phyloP scores from a whole-genome alignment of 2,113 vertebrate species.

The Callithrix jacchus region DNA sequence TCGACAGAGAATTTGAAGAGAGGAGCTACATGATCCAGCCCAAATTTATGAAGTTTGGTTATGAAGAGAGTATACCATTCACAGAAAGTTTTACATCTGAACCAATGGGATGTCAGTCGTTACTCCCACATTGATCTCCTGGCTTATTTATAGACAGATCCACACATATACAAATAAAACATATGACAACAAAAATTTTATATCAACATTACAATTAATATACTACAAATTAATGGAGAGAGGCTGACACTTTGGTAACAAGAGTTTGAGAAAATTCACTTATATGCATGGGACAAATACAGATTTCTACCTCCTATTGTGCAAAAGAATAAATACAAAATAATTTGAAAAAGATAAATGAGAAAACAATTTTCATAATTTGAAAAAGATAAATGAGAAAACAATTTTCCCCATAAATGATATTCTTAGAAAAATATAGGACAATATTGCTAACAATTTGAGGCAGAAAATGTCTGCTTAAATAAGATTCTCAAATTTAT shows the following conservation, averaged over 20 bases:
- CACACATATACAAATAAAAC: neutral
- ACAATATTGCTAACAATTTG: neutral
- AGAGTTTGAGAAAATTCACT: neutral
- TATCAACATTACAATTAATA: neutral
- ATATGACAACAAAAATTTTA: neutral
- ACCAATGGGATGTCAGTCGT: neutral
- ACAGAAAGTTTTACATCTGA: neutral
- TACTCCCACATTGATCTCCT: neutral
- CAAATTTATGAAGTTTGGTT: neutral
- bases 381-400: neutral
- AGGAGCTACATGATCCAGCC: neutral
- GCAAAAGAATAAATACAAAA: neutral
- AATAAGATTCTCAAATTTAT: neutral
- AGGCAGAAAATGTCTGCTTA: neutral
- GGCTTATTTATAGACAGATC: neutral
- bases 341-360: neutral
- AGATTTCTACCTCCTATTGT: neutral
- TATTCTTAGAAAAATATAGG: neutral
- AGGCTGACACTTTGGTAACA: neutral
- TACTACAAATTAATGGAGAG: neutral
- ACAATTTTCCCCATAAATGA: neutral
- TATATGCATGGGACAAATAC: neutral
- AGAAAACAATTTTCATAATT: neutral
- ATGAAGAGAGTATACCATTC: neutral
- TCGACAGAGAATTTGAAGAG: neutral